Evolutionary conservation across 2,113 vertebrate genomes (phyloP).

Genomic region (Podarcis raffonei): DNA sequence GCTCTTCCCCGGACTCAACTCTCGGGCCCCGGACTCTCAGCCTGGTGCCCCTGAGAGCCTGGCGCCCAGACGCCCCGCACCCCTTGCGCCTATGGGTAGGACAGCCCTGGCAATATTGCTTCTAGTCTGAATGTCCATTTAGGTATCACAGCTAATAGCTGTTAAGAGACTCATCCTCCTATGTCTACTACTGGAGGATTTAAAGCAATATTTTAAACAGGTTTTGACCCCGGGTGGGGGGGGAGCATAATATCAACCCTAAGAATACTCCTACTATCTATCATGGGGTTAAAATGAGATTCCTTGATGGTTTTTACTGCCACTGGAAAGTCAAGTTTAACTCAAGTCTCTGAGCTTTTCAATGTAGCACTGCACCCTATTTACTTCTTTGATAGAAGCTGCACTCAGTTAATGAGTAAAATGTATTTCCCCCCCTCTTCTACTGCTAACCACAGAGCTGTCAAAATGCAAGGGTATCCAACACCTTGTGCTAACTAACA

Average conservation of each 20-base stretch:
- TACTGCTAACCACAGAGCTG: fast-evolving
- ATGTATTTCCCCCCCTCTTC: not conserved
- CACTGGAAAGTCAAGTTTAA: not conserved
- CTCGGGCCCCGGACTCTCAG: too few species aligned
- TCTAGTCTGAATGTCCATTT: not conserved
- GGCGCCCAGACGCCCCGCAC: too few species aligned
- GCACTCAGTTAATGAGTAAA: not conserved
- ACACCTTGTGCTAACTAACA: not conserved
- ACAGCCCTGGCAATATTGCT: not conserved
- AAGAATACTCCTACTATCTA: not conserved
- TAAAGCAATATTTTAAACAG: not conserved
- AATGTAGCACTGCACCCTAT: fast-evolving
- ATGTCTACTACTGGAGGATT: not conserved
- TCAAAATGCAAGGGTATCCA: not conserved
- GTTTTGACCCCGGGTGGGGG: not conserved
- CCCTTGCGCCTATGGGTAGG: too few species aligned
- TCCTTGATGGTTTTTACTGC: not conserved
- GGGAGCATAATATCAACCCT: not conserved
- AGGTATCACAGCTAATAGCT: not conserved
- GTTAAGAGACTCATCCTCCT: not conserved
- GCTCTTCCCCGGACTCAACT: too few species aligned
- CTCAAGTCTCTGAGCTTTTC: not conserved
- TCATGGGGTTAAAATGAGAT: not conserved
- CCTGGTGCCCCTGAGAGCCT: too few species aligned
- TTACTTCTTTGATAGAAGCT: not conserved